Evolutionary conservation across 2,888 invertebrate genomes (phyloP), one percentile per base, ranked within the genome.

Genomic region (Brachyptera putata): DNA sequence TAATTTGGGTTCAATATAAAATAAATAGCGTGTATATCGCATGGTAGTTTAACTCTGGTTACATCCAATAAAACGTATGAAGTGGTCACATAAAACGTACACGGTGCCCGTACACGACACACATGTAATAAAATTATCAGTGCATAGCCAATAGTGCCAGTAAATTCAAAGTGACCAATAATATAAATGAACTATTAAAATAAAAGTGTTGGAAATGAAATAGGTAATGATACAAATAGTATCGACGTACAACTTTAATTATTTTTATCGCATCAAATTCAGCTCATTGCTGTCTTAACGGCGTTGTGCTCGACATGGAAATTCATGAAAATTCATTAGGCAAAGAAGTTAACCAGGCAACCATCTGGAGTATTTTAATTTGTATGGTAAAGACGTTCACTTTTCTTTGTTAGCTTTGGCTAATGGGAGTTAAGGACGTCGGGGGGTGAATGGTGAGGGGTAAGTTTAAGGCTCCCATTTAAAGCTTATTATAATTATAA

Each of bases 341-440:
- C 34, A 22, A 49, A 25, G 60, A 61, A 61, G 58, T 61, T 61
- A 61, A 57, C 57, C 57, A 53, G 41, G 57, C 61, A 50, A 57
- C 61, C 61, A 61, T 61, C 61, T 61, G 61, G 57, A 61, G 57
- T 61, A 58, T 57, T 61, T 61, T 61, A 61, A 61, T 61, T 61
- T 61, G 57, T 61, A 61, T 61, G 61, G 55, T 58, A 61, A 61
- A 56, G 58, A 61, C 37, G 57, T 26, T 37, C 48, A 7, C 56
- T 36, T 57, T 60, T 60, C 57, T 60, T 60, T 53, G 53, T 53
- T 53, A 36, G 53, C 34, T 53, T 53, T 53, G 36, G 21, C 53
- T 36, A 53, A 53, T 53, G 53, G 53, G 34, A 53, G 36, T 30
- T 34, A 53, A 16, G 34, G 36, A 36, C 18, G 53, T 3, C 24